phyloP scores from a whole-genome alignment of 2,113 vertebrate species.

The Mustela nigripes region DNA sequence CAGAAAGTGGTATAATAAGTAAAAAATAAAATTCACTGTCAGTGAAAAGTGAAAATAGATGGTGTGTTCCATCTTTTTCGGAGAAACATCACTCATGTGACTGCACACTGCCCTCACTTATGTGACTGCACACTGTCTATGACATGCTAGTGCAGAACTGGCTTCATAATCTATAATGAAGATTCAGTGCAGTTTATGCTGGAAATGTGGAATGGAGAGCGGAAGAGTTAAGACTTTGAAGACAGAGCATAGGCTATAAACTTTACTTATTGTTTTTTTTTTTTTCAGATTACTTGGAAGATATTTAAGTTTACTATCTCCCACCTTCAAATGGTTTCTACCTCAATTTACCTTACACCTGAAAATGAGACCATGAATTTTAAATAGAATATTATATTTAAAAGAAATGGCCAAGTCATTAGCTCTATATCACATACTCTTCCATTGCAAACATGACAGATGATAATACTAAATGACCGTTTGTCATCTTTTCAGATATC shows the following conservation, averaged over 20 bases:
- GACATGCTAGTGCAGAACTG: background rate
- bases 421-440: background rate
- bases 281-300: background rate
- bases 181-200: background rate
- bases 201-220: background rate
- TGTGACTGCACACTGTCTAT: background rate
- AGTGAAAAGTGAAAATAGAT: slow-evolving; percentile 54
- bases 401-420: background rate
- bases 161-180: background rate
- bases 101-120: background rate
- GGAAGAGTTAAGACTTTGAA: background rate
- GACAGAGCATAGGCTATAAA: background rate
- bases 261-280: background rate
- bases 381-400: background rate
- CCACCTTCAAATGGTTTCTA: background rate
- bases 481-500: background rate
- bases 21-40: slow-evolving; percentile 71
- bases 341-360: background rate
- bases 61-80: background rate
- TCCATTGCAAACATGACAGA: too few relatives aligned
- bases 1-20: slow-evolving; percentile 56
- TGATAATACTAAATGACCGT: background rate
- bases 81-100: background rate
- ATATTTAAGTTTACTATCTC: background rate
- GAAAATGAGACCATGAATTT: background rate